phyloP scores from a whole-genome alignment of 2,888 invertebrate species.

The Entomobrya multifasciata region DNA sequence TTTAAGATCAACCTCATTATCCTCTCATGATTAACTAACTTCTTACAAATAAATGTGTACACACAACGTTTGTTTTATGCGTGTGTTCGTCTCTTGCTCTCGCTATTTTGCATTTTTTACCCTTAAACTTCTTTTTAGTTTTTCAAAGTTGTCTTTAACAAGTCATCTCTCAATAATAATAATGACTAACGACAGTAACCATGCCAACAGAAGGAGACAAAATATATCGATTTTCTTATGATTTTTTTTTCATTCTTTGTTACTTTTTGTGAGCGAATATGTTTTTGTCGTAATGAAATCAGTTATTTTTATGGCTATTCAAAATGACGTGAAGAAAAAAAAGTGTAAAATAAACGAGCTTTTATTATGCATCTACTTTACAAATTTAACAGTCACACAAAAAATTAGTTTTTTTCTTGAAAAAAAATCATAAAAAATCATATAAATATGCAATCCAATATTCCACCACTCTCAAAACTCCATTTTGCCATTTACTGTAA shows the following conservation, averaged over 20 bases:
- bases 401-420: constrained; percentile 18
- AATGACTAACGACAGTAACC: constrained; percentile 39
- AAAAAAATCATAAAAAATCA: constrained; percentile 28
- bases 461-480: neutral
- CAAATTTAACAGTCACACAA: constrained; percentile 21
- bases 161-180: constrained; percentile 11
- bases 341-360: constrained; percentile 66
- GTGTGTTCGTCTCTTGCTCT: neutral
- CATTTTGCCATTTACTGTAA: neutral
- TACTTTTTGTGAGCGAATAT: neutral
- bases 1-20: constrained; percentile 73
- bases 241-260: constrained; percentile 15
- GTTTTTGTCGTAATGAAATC: constrained; percentile 10
- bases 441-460: constrained; percentile 17
- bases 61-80: constrained; percentile 1
- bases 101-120: constrained; percentile 13
- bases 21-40: constrained; percentile 62
- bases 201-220: constrained; percentile 39
- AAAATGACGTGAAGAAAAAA: constrained; percentile 31
- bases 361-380: too few relatives aligned
- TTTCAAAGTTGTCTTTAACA: constrained; percentile 8
- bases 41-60: constrained; percentile 34
- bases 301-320: constrained; percentile 46
- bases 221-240: constrained; percentile 40
- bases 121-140: constrained; percentile 9